These are phyloP conservation scores for Drosophila nannoptera DNA, from an alignment of 1,140 invertebrate species.

Conservation along the genomic window DNA sequence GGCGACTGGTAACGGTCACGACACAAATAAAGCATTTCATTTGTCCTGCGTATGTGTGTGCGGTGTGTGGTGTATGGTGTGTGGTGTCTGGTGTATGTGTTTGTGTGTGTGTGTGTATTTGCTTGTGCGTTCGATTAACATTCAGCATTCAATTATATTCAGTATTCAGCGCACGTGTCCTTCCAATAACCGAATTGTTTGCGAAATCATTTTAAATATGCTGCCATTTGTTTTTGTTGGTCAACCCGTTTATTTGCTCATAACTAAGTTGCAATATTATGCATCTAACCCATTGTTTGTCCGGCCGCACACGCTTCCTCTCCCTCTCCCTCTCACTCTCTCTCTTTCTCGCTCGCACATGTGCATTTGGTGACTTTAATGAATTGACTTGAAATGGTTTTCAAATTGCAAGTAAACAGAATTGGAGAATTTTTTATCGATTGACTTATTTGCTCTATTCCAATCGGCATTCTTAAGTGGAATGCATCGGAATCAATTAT, in stretches of 20 bases:
- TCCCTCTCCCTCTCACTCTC: background rate
- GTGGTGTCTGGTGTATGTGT: too few relatives aligned
- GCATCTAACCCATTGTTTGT: conserved; percentile 22
- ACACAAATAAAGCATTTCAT: conserved; percentile 51
- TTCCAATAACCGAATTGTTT: background rate
- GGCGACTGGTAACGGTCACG: conserved; percentile 19
- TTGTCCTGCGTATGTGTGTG: too few relatives aligned
- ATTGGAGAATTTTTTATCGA: conserved; percentile 2
- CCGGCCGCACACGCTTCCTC: conserved; percentile 7
- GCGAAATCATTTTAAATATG: conserved; percentile 26
- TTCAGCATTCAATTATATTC: conserved; percentile 50
- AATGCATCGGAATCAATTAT: background rate
- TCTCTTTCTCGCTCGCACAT: background rate
- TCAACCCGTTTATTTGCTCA: conserved; percentile 23
- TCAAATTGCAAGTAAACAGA: conserved; percentile 18
- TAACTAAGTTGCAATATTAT: conserved; percentile 20
- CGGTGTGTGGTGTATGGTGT: too few relatives aligned
- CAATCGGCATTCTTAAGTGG: conserved; percentile 13
- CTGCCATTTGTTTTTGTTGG: conserved; percentile 20
- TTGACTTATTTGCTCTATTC: conserved; percentile 24
- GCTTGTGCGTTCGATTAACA: too few relatives aligned
- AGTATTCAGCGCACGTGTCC: conserved; percentile 43
- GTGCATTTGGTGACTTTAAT: conserved; percentile 7
- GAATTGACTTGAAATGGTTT: background rate
- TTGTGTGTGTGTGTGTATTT: too few relatives aligned